Evolutionary conservation across 2,888 invertebrate species (phyloP), one percentile per base, ranked within the genome.

Genomic region (Euplexia lucipara): DNA sequence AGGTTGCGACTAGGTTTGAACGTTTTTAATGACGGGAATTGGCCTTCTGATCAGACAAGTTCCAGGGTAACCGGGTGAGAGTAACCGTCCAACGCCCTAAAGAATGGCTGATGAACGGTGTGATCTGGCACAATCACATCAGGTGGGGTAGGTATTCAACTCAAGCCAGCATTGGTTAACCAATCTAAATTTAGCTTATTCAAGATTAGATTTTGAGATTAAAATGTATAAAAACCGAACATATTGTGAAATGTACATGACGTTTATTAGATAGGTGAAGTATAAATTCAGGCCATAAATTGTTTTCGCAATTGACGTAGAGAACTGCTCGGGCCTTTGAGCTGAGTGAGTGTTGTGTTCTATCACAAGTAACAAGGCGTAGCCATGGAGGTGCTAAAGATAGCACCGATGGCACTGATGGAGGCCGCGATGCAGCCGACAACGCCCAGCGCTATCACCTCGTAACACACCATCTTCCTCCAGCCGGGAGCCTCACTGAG

Each of bases 351-450:
- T 14, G 9, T 39, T 54, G 35, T 59, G 12, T 39, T 57, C 62
- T 84, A 88, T 78, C 82, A 77, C 53, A 93, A 78, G 70, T 94
- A 95, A 84, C 95, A 95, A 0, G 95, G 95, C 7, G 82, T 85
- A 3, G 89, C 92, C 75, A 89, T 89, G 1, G 93, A 81, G 1
- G 92, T 92, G 83, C 92, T 90, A 83, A 96, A 96, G 72, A 97
- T 96, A 63, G 95, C 95, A 70, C 90, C 88, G 47, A 96, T 75
- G 1, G 97, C 96, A 70, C 96, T 96, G 87, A 96, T 96, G 1
- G 97, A 96, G 3, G 96, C 94, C 0, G 96, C 96, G 7, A 95
- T 77, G 10, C 96, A 97, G 9, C 97, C 97, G 14, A 96, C 79
- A 2, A 96, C 77, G 2, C 97, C 97, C 57, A 97, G 87, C 0